Conservation (phyloP, 2,113 vertebrate species). For the Synodontis membranacea region DNA sequence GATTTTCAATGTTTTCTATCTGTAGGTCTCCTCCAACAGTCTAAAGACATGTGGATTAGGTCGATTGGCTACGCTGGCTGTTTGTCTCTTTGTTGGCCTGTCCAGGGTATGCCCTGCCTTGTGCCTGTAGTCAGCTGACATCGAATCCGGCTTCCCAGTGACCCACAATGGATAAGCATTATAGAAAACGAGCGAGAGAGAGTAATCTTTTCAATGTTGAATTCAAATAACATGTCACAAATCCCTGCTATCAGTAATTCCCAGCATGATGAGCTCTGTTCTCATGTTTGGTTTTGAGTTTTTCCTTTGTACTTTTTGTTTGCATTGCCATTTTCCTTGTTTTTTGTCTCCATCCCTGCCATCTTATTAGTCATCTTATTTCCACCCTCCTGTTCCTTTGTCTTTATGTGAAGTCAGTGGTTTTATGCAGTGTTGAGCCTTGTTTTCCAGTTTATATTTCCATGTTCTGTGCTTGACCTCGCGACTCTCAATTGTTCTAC, state of each 20-base stretch:
- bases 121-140: too few species aligned
- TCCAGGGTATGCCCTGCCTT: too few species aligned
- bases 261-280: background rate
- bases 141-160: too few species aligned
- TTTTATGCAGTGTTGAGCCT: background rate
- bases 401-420: background rate
- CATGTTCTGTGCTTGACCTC: background rate
- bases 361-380: background rate
- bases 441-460: background rate
- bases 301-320: too few species aligned
- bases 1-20: too few species aligned
- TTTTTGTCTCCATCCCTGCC: background rate
- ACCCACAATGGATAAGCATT: too few species aligned
- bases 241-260: background rate
- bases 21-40: too few species aligned
- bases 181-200: too few species aligned
- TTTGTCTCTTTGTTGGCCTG: too few species aligned
- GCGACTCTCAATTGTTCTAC: background rate
- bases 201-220: background rate
- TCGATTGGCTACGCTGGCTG: too few species aligned
- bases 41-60: too few species aligned
- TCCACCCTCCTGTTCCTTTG: background rate
- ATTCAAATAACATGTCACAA: background rate
- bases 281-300: background rate
- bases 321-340: background rate